Evolutionary conservation across 2,888 invertebrate genomes (phyloP), one percentile per base, ranked within the genome.

Genomic region (Melinaea marsaeus): DNA sequence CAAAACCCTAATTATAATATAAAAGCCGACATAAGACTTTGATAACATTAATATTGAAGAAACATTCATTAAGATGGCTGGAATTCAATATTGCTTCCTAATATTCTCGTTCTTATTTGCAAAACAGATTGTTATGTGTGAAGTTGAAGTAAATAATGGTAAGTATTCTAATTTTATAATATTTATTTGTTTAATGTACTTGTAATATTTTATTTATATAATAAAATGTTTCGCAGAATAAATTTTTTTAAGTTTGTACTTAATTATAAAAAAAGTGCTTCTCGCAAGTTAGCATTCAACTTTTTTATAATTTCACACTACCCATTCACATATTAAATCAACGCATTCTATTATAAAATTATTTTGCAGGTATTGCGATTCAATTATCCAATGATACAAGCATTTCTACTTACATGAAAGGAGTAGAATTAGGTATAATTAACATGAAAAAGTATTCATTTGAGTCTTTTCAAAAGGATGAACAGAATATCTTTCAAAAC

Each of bases 371-470:
- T 13, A 61, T 68, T 62, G 71, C 75, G 73, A 71, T 66, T 56
- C 57, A 60, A 46, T 60, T 68, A 62, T 70, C 70, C 45, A 79
- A 79, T 66, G 75, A 77, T 61, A 76, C 78, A 55, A 75, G 73
- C 65, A 64, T 68, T 66, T 69, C 71, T 70, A 69, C 71, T 34
- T 83, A 83, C 75, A 74, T 70, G 67, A 71, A 70, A 55, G 81
- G 79, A 60, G 75, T 87, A 72, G 75, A 76, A 67, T 72, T 75
- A 78, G 83, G 83, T 71, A 81, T 85, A 77, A 86, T 87, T 69
- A 79, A 83, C 80, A 76, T 75, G 47, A 74, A 81, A 75, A 85
- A 85, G 76, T 85, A 86, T 74, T 65, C 76, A 58, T 76, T 82
- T 34, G 69, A 78, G 73, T 71, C 78, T 13, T 86, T 86, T 70